Evolutionary conservation across 64 coral and sea anemone species (phyloP), one percentile per base, ranked within the genome.

Genomic region (Montipora sp.): DNA sequence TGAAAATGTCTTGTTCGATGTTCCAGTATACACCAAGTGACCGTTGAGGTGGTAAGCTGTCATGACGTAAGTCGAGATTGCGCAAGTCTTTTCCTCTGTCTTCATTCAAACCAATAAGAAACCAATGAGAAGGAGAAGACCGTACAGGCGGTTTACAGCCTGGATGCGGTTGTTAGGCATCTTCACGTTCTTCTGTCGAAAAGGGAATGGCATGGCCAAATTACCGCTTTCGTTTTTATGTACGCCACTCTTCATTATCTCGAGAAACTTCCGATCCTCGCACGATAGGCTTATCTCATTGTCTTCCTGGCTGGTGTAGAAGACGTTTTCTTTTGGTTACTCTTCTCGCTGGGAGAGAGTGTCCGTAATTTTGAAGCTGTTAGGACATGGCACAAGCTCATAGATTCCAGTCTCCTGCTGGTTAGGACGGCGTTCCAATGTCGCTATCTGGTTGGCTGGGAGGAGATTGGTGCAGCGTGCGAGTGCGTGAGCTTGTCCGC

Each of bases 181-280:
- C 9, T 61, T 47, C 21, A 50, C 11, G 45, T 76, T 48, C n/a
- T 19, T 27, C 47, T 18, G 75, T 45, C 78, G 79, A 57, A 92
- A 95, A 58, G 94, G 94, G 1, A 92, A 70, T 5, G 90, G 94
- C 90, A 95, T 89, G 1, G 80, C 90, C 94, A 90, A 95, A 78
- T 95, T 95, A 4, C 94, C 90, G 19, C 47, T 3, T 22, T 43
- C 61, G 47, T 95, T 89, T 59, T 50, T 89, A 27, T 95, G 85
- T 19, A 83, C 77, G 5, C 61, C 60, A 7, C 15, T 71, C 15
- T 95, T 81, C 83, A 95, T 91, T n/a, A 91, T 81, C 1, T 88
- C 57, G 2, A 88, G 51, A 15, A 96, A 92, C 55, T 67, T 81
- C 18, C 50, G 48, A 73, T 95, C 89, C 7, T 88, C 89, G 1